Evolutionary conservation across 1,140 invertebrate genomes (phyloP).

Genomic region (Formica exsecta): DNA sequence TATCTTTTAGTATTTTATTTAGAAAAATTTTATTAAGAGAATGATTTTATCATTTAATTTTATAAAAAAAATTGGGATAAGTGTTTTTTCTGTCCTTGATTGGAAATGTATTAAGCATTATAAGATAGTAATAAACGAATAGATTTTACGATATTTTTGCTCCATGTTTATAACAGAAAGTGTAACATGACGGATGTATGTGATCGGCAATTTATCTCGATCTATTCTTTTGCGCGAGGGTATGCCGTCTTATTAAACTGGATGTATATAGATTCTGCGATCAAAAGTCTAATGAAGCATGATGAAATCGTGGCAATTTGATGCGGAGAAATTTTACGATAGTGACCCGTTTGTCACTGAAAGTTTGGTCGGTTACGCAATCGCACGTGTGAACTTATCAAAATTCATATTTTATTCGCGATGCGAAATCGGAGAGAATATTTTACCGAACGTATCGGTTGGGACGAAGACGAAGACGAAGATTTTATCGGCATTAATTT

Average conservation of each 20-base stretch:
- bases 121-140: not conserved
- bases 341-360: not conserved
- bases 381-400: not conserved
- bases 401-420: conserved; percentile 29
- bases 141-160: not conserved
- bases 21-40: too few relatives aligned
- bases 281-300: not conserved
- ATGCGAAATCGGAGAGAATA: not conserved
- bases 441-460: conserved; percentile 24
- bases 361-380: not conserved
- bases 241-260: not conserved
- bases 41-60: not conserved
- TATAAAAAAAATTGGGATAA: not conserved
- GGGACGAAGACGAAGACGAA: conserved; percentile 12
- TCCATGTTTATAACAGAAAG: too few relatives aligned
- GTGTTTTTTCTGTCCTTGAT: not conserved
- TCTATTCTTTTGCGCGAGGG: not conserved
- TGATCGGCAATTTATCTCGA: not conserved
- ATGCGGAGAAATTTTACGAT: conserved; percentile 21
- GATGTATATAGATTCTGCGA: not conserved
- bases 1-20: not conserved
- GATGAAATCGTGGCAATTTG: not conserved
- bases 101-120: not conserved
- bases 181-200: not conserved
- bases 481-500: conserved; percentile 46